A percentile compares a stretch with the other conserved stretches of the same genome.
phyloP scores from a whole-genome alignment of 2,113 vertebrate genomes.

The Larimichthys polyactis region DNA sequence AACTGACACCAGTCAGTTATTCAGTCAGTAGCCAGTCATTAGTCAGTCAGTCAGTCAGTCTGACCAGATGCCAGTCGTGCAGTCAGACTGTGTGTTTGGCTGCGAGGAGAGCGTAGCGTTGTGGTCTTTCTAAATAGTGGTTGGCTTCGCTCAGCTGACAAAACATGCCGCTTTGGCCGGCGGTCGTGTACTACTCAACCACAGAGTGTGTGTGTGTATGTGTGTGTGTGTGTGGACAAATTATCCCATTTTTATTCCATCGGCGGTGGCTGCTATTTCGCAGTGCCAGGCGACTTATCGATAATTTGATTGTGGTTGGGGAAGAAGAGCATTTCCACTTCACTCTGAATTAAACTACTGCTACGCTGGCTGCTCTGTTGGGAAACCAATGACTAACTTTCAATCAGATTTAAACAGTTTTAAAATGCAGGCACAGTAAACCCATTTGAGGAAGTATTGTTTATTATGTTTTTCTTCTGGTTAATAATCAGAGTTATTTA shows the following conservation, averaged over 20 bases:
- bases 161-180: conserved; percentile 66
- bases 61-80: conserved; percentile 33
- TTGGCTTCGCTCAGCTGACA: conserved; percentile 63
- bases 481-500: too few species aligned
- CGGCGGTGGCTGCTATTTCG: neutral
- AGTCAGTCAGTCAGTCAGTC: conserved; percentile 9
- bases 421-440: neutral
- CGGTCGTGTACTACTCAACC: conserved; percentile 59
- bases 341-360: neutral
- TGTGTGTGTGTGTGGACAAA: conserved; percentile 28
- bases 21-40: neutral
- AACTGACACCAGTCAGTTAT: neutral
- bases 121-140: conserved; percentile 73
- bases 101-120: conserved; percentile 45
- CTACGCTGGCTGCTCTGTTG: neutral
- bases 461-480: too few species aligned
- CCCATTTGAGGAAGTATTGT: too few species aligned
- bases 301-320: conserved; percentile 20
- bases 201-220: conserved; percentile 54
- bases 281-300: neutral
- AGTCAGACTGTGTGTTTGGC: conserved; percentile 47
- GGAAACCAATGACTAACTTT: neutral
- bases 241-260: conserved; percentile 19
- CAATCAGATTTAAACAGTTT: neutral
- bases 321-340: neutral